These are phyloP conservation scores for Agrilus cyanescens DNA, from an alignment of 2,888 invertebrate species.

Conservation along the genomic window DNA sequence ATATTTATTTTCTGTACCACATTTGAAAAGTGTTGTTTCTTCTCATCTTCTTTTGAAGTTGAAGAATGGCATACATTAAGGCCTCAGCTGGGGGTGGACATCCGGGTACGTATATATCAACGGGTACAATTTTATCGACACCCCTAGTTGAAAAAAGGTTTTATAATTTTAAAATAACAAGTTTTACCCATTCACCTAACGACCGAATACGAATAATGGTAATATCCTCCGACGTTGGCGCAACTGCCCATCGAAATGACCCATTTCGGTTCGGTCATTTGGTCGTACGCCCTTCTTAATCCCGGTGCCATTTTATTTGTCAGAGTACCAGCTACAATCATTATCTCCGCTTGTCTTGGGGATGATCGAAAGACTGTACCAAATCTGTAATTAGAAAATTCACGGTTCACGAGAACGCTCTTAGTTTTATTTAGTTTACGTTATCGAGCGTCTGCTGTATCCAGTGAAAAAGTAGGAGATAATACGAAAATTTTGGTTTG, in stretches of 20 bases:
- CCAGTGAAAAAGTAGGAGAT: too few relatives aligned
- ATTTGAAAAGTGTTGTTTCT: constrained; percentile 48
- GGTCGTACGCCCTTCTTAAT: constrained; percentile 48
- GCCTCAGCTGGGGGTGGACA: constrained; percentile 95
- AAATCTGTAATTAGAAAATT: constrained; percentile 17
- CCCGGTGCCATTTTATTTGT: constrained; percentile 63
- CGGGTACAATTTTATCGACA: constrained; percentile 67
- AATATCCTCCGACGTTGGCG: constrained; percentile 67
- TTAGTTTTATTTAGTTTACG: too few relatives aligned
- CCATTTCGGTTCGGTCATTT: constrained; percentile 57
- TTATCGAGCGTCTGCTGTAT: too few relatives aligned
- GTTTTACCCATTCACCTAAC: constrained; percentile 29
- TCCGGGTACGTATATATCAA: constrained; percentile 86
- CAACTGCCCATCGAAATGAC: constrained; percentile 70
- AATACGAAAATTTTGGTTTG: too few relatives aligned
- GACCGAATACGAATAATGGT: constrained; percentile 66
- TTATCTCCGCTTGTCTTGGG: constrained; percentile 50
- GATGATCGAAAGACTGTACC: constrained; percentile 54
- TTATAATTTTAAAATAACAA: neutral
- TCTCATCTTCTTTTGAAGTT: constrained; percentile 80
- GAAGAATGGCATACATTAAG: constrained; percentile 70
- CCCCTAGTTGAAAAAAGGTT: constrained; percentile 38
- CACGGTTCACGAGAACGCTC: neutral
- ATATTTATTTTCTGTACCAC: constrained; percentile 26
- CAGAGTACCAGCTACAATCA: constrained; percentile 52